Conservation (phyloP, 2,113 vertebrate genomes). For the Plectropomus leopardus region DNA sequence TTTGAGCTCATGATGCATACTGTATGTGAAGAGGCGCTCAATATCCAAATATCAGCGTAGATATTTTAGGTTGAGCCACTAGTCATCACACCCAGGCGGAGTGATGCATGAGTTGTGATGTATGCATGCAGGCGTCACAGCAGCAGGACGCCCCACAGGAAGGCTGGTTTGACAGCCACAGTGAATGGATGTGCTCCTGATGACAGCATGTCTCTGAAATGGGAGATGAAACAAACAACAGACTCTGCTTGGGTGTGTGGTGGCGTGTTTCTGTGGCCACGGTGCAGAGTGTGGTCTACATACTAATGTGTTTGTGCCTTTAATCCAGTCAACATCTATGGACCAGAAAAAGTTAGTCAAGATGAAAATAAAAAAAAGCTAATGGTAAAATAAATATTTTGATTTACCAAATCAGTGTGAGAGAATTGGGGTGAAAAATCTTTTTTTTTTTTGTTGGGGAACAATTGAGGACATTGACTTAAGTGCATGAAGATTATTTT, state of each 20-base stretch:
- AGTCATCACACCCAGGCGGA: slow-evolving; percentile 11
- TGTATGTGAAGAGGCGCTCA: background rate
- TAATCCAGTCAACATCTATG: background rate
- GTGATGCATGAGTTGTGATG: slow-evolving; percentile 41
- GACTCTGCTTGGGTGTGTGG: slow-evolving; percentile 11
- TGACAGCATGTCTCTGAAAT: slow-evolving; percentile 54
- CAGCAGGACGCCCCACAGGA: slow-evolving; percentile 56
- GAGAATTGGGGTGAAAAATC: background rate
- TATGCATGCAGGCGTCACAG: slow-evolving; percentile 39
- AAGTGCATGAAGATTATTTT: too few relatives aligned
- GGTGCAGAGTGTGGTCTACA: slow-evolving; percentile 6
- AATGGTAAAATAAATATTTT: too few relatives aligned
- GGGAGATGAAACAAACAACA: slow-evolving; percentile 41
- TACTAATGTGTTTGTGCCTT: slow-evolving; percentile 18
- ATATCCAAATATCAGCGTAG: slow-evolving; percentile 19
- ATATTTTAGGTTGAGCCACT: slow-evolving; percentile 28
- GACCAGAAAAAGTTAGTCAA: background rate
- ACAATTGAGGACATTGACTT: too few relatives aligned
- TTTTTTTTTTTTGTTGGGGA: too few relatives aligned
- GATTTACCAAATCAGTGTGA: background rate
- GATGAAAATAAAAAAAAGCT: background rate
- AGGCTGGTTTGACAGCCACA: slow-evolving; percentile 41
- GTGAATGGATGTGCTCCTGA: slow-evolving; percentile 41
- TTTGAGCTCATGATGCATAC: background rate
- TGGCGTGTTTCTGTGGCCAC: slow-evolving; percentile 14